Evolutionary conservation across 92 coral and sea anemone species (phyloP).

Genomic region (Pocillopora meandrina): DNA sequence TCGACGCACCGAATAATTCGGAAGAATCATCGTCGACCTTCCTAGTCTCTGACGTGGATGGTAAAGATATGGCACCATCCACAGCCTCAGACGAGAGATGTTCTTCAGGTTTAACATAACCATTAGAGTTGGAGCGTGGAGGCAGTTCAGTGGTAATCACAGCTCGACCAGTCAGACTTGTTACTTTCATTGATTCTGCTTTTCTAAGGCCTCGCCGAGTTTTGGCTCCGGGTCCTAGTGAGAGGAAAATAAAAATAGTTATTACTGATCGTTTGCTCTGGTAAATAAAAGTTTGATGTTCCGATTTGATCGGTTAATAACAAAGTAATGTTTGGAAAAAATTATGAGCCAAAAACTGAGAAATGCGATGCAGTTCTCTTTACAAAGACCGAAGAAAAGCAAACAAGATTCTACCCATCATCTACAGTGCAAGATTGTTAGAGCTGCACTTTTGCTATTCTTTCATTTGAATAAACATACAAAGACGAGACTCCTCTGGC

Average conservation of each 20-base stretch:
- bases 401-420: too few species aligned
- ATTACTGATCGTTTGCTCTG: neutral
- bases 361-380: too few species aligned
- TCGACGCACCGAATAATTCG: conserved; percentile 8
- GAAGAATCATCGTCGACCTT: conserved; percentile 7
- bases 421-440: too few species aligned
- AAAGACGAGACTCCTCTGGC: too few species aligned
- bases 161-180: conserved; percentile 86
- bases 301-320: too few species aligned
- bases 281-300: too few species aligned
- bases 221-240: conserved; percentile 90
- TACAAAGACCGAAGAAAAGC: too few species aligned
- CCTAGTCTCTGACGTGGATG: conserved; percentile 4
- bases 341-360: too few species aligned
- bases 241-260: neutral
- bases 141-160: conserved; percentile 91
- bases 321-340: too few species aligned
- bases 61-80: conserved; percentile 22
- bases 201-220: conserved; percentile 75
- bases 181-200: conserved; percentile 92
- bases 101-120: conserved; percentile 23
- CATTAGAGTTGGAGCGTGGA: conserved; percentile 55
- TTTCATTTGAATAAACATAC: too few species aligned
- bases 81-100: conserved; percentile 9
- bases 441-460: too few species aligned